phyloP scores from a whole-genome alignment of 2,888 invertebrate genomes.

The Ornithoptera priamus region DNA sequence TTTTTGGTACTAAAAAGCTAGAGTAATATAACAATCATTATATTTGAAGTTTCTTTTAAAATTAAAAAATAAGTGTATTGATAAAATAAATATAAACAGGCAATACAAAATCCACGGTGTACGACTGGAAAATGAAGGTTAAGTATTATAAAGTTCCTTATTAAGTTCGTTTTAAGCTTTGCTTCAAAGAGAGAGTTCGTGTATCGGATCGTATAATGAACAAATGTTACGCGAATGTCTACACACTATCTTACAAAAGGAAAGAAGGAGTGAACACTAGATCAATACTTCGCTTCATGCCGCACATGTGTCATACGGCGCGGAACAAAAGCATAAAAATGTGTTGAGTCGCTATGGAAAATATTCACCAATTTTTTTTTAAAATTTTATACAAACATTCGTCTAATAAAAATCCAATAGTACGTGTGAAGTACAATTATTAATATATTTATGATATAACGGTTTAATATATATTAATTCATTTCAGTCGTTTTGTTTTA shows the following conservation, averaged over 20 bases:
- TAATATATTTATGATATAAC: no score
- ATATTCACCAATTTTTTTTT: not conserved
- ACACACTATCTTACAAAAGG: slow-evolving; percentile 58
- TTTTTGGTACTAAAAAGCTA: no score
- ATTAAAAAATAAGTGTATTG: no score
- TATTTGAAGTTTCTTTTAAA: no score
- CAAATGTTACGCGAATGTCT: slow-evolving; percentile 34
- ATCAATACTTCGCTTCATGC: slow-evolving; percentile 77
- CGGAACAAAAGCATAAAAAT: slow-evolving; percentile 41
- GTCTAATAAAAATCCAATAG: no score
- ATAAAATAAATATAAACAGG: not conserved
- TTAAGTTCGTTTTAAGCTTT: not conserved
- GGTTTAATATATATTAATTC: no score
- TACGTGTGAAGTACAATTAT: no score
- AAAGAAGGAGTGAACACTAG: slow-evolving; percentile 63
- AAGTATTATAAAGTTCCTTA: not conserved
- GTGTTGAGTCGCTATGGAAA: slow-evolving; percentile 41
- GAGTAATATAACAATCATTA: no score
- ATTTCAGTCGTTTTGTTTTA: no score
- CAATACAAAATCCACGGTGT: not conserved
- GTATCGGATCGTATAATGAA: slow-evolving; percentile 29
- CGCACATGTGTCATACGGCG: slow-evolving; percentile 76
- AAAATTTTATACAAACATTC: not conserved
- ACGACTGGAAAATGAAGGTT: not conserved
- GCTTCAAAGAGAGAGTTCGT: slow-evolving; percentile 29